A percentile compares a stretch with the other conserved stretches of the same genome.
These are phyloP conservation scores for Peromyscus melanophrys DNA, from an alignment of 2,797 vertebrate genomes.

Conservation along the genomic window DNA sequence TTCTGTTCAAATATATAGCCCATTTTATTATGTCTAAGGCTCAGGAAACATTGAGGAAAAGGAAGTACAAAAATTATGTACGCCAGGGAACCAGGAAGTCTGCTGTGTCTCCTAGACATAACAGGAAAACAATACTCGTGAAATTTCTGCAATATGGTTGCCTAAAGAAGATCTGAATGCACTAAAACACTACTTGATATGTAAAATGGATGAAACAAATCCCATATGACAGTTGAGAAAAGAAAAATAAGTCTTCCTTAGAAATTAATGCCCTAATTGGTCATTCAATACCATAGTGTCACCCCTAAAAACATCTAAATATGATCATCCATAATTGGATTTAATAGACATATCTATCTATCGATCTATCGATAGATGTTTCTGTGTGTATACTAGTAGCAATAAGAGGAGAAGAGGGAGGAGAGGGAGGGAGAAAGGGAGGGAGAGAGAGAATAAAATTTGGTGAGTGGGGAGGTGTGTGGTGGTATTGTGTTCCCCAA, in stretches of 20 bases:
- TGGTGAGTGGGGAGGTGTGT: not conserved
- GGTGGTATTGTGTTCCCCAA: too few relatives aligned
- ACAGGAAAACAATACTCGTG: not conserved
- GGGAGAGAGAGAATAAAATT: not conserved
- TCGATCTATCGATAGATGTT: too few relatives aligned
- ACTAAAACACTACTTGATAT: not conserved
- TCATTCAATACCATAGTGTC: not conserved
- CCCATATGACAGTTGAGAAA: not conserved
- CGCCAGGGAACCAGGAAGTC: not conserved
- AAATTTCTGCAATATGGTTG: not conserved
- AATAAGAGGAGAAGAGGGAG: too few relatives aligned
- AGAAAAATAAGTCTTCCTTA: not conserved
- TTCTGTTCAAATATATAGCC: not conserved
- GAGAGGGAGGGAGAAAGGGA: not conserved
- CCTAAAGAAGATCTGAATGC: not conserved
- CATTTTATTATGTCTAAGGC: not conserved
- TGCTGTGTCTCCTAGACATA: not conserved
- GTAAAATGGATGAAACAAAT: not conserved
- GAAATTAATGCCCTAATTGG: not conserved
- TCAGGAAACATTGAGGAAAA: not conserved
- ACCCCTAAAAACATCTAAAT: not conserved
- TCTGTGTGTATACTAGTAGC: too few relatives aligned
- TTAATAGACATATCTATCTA: not conserved
- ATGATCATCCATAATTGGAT: not conserved
- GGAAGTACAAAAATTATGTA: not conserved